These are phyloP conservation scores for Ardeotis arabs DNA, from an alignment of 2,113 vertebrate genomes.

Conservation along the genomic window DNA sequence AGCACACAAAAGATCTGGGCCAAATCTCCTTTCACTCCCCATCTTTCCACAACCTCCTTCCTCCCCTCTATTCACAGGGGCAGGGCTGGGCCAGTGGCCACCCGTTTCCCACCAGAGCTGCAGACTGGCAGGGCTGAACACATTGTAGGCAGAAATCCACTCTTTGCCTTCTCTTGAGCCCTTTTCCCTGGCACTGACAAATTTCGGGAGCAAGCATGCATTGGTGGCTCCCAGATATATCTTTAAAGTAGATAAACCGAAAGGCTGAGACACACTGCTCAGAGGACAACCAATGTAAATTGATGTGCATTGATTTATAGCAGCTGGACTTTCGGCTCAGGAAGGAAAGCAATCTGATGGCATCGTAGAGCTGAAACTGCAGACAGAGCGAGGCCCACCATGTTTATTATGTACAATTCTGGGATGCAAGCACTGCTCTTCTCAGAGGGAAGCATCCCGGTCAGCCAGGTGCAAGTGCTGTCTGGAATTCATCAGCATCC, in stretches of 20 bases:
- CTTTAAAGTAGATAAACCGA: neutral
- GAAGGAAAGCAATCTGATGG: neutral
- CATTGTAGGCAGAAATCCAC: neutral
- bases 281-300: neutral
- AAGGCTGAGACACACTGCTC: neutral
- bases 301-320: neutral
- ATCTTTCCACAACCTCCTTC: neutral
- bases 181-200: neutral
- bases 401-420: neutral
- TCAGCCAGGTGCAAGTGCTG: neutral
- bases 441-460: neutral
- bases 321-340: neutral
- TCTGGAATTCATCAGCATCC: conserved; percentile 15
- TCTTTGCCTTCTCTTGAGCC: neutral
- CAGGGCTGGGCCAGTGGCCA: neutral
- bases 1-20: neutral
- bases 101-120: neutral
- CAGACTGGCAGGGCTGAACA: neutral
- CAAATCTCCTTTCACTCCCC: neutral
- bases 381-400: neutral
- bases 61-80: neutral
- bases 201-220: accelerated
- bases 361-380: conserved; percentile 2
- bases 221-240: neutral
- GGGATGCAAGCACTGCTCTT: neutral